These are phyloP conservation scores for Monopterus albus DNA, from an alignment of 2,113 vertebrate genomes.

Conservation along the genomic window DNA sequence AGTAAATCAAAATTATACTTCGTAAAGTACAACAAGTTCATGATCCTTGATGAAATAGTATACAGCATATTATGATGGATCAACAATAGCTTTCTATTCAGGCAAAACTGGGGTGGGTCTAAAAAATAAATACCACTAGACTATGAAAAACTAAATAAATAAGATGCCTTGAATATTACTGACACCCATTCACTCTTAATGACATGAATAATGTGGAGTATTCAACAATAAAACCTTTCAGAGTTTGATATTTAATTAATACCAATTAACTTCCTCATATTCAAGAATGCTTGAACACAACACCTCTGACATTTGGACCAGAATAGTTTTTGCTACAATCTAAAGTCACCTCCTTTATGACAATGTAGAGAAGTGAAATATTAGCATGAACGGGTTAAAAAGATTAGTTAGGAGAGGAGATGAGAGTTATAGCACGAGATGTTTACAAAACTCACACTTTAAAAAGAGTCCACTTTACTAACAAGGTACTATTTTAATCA, in stretches of 20 bases:
- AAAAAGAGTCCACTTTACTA: constrained; percentile 4
- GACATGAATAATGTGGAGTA: neutral
- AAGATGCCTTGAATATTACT: constrained; percentile 53
- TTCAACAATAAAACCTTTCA: constrained; percentile 6
- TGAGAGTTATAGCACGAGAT: neutral
- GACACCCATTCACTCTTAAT: constrained; percentile 1
- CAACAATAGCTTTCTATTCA: constrained; percentile 14
- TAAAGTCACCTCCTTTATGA: neutral
- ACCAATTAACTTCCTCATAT: constrained; percentile 40
- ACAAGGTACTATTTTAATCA: neutral
- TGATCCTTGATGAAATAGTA: constrained; percentile 33
- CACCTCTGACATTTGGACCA: constrained; percentile 21
- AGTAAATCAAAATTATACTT: constrained; percentile 5
- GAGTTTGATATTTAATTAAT: constrained; percentile 32
- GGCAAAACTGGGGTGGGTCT: neutral
- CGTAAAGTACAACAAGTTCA: constrained; percentile 17
- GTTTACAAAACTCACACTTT: neutral
- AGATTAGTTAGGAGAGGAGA: neutral
- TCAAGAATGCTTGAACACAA: constrained; percentile 44
- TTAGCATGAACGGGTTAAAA: neutral
- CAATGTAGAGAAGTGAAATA: neutral
- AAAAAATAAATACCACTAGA: constrained; percentile 16
- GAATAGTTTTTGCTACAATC: constrained; percentile 12
- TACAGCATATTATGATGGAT: constrained; percentile 1
- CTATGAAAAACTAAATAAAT: neutral